These are phyloP conservation scores for Rhopilema esculentum DNA, from an alignment of 30 jellyfish, hydroid and myxozoan genomes.

Conservation along the genomic window DNA sequence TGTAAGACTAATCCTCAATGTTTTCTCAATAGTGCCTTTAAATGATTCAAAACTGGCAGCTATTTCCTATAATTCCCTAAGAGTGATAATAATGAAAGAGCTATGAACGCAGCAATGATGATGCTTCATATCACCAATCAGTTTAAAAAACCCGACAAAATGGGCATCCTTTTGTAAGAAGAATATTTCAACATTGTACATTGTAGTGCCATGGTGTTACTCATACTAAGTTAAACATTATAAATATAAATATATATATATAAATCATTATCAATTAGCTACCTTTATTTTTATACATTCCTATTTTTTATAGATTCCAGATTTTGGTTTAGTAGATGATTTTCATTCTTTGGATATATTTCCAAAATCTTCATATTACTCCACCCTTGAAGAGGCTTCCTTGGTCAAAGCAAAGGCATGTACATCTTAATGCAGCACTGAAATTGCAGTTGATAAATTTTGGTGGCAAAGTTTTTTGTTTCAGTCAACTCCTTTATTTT, in stretches of 20 bases:
- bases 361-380: constrained; percentile 2
- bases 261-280: too few species aligned
- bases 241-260: too few species aligned
- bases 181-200: too few species aligned
- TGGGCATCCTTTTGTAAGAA: too few species aligned
- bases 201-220: not conserved
- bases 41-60: too few species aligned
- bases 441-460: not conserved
- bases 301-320: constrained; percentile 5
- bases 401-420: constrained; percentile 21
- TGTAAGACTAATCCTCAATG: too few species aligned
- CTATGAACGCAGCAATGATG: too few species aligned
- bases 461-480: not conserved
- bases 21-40: too few species aligned
- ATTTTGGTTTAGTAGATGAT: not conserved
- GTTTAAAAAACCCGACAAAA: too few species aligned
- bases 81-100: too few species aligned
- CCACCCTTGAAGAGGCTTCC: not conserved
- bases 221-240: not conserved
- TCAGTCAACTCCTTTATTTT: not conserved
- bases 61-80: too few species aligned
- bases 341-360: not conserved
- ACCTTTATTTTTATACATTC: not conserved
- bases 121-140: too few species aligned
- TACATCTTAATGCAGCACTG: not conserved